Evolutionary conservation across 2,113 vertebrate species (phyloP).

Genomic region (Oreochromis niloticus): DNA sequence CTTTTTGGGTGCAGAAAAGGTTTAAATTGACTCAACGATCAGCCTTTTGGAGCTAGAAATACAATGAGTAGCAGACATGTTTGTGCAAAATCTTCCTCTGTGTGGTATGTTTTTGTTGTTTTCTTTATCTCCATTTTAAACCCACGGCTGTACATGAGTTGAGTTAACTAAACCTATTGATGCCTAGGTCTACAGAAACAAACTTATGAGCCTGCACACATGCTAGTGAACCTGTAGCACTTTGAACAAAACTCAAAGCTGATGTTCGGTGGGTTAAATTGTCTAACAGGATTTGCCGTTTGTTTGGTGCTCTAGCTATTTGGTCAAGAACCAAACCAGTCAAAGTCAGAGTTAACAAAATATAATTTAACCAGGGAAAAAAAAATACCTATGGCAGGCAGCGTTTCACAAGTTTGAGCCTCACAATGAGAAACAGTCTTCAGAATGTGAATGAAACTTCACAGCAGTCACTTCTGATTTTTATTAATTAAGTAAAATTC

Average conservation of each 20-base stretch:
- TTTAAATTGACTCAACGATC: neutral
- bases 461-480: neutral
- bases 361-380: neutral
- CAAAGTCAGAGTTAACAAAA: neutral
- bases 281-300: neutral
- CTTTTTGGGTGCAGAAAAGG: neutral
- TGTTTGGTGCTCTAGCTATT: neutral
- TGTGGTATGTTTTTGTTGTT: neutral
- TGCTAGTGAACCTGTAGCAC: neutral
- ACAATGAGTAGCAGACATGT: neutral
- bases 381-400: neutral
- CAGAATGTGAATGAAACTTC: neutral
- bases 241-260: neutral
- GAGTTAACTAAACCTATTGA: neutral
- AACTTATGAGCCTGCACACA: neutral
- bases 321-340: neutral
- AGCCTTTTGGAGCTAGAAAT: neutral
- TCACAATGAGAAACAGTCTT: neutral
- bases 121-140: neutral
- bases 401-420: neutral
- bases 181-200: neutral
- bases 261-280: neutral
- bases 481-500: neutral
- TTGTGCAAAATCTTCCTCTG: neutral
- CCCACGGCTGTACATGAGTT: neutral